phyloP scores from a whole-genome alignment of 2,797 vertebrate species.

The Scleropages formosus region DNA sequence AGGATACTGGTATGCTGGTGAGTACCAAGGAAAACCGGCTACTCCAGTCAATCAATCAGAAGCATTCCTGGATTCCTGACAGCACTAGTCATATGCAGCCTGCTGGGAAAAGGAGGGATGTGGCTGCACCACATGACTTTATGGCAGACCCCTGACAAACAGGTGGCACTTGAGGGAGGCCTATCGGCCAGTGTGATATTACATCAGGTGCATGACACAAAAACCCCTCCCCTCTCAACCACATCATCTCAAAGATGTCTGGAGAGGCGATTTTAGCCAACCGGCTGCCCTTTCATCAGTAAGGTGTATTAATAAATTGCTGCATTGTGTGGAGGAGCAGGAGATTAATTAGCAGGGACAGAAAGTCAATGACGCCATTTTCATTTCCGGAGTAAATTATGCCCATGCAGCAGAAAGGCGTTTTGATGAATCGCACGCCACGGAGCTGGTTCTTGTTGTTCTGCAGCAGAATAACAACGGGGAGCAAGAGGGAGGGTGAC shows the following conservation, averaged over 20 bases:
- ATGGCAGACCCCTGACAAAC: no score
- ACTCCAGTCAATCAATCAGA: no score
- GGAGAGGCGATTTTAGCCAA: conserved; percentile 36
- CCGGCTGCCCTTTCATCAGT: conserved; percentile 17
- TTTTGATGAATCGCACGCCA: conserved; percentile 37
- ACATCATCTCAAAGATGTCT: conserved; percentile 32
- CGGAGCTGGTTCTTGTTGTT: conserved; percentile 31
- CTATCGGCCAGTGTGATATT: no score
- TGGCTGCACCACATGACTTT: no score
- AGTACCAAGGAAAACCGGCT: no score
- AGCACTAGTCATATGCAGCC: no score
- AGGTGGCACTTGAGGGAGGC: no score
- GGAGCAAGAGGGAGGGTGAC: no score
- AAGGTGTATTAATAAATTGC: conserved; percentile 36
- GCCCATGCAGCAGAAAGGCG: conserved; percentile 46
- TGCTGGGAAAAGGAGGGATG: no score
- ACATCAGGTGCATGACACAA: no score
- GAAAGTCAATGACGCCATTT: conserved; percentile 57
- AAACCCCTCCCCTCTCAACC: conserved; percentile 19
- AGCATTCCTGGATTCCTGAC: no score
- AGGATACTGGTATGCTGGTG: no score
- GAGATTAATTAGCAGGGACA: conserved; percentile 43
- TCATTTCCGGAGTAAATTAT: conserved; percentile 50
- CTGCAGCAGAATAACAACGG: background rate
- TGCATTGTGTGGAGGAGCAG: conserved; percentile 48